Conservation (phyloP, 2,797 vertebrate genomes). For the Melanogrammus aeglefinus region DNA sequence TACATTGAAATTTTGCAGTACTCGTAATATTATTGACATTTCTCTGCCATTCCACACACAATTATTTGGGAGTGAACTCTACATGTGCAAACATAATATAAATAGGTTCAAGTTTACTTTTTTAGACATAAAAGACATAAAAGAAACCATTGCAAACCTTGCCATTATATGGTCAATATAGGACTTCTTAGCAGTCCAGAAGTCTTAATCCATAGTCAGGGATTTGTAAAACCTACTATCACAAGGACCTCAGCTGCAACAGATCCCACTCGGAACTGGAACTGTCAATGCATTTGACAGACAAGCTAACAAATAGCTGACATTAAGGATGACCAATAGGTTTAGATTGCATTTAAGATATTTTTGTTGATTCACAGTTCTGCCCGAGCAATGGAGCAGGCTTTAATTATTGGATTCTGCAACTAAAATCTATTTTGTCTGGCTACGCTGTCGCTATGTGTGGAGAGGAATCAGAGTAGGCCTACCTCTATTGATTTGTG, state of each 20-base stretch:
- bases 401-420: background rate
- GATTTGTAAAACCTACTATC: background rate
- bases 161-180: background rate
- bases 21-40: background rate
- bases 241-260: background rate
- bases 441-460: background rate
- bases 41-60: background rate
- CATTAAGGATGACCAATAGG: background rate
- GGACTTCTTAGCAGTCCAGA: background rate
- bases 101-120: background rate
- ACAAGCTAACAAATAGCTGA: background rate
- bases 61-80: background rate
- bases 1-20: background rate
- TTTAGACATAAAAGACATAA: background rate
- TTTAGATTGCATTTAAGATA: background rate
- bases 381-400: background rate
- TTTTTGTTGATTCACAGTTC: background rate
- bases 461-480: background rate
- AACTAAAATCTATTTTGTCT: background rate
- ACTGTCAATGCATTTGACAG: background rate
- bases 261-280: background rate
- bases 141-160: background rate
- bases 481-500: background rate
- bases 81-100: background rate
- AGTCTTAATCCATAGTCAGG: background rate